phyloP scores from a whole-genome alignment of 2,797 vertebrate species.

The Chrosomus eos region DNA sequence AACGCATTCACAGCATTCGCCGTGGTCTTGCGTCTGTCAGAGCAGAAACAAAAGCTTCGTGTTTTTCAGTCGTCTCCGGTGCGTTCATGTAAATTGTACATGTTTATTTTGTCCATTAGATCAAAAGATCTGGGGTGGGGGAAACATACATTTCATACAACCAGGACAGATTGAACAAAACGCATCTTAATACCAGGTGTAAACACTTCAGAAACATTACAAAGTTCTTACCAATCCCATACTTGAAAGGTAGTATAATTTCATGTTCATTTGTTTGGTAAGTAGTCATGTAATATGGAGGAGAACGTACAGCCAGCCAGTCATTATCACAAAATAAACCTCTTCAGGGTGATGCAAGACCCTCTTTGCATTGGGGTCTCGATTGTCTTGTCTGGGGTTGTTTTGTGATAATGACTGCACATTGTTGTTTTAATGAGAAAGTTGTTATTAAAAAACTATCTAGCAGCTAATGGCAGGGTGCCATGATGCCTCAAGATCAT shows the following conservation, averaged over 20 bases:
- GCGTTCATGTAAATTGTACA: no score
- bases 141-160: no score
- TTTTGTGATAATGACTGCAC: slow-evolving; percentile 25
- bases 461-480: slow-evolving; percentile 1
- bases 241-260: background rate
- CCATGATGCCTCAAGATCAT: slow-evolving; percentile 36
- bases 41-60: no score
- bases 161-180: no score
- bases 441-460: background rate
- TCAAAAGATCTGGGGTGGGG: no score
- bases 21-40: no score
- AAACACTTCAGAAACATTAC: background rate
- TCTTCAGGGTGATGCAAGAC: slow-evolving; percentile 18
- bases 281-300: background rate
- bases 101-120: no score
- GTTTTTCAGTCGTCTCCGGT: no score
- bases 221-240: background rate
- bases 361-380: background rate
- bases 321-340: slow-evolving; percentile 20
- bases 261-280: background rate
- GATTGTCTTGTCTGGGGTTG: background rate
- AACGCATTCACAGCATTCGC: no score
- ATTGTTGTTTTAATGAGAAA: slow-evolving; percentile 23
- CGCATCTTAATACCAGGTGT: no score
- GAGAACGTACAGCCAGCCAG: background rate